Base-by-base conservation (phyloP, 2,888 invertebrate genomes). In the Aelia acuminata region DNA sequence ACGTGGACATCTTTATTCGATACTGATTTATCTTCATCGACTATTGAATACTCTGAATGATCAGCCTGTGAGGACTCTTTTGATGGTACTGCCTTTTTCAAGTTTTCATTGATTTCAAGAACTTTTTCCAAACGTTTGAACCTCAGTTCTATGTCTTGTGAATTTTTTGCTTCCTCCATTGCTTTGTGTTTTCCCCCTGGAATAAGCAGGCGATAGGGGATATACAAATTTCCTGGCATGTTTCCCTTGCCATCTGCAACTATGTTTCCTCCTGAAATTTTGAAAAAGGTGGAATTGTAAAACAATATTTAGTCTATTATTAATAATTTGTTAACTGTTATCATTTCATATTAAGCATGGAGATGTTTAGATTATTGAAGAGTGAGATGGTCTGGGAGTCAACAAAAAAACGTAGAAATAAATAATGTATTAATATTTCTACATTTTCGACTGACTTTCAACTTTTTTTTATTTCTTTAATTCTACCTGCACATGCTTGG, bases 181-280 rank as follows among this genome's bases (percentile, higher is more conserved):
- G 35, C 70, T 84, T 70, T 84, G n/a, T 57, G 48, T 18, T 63
- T 88, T 11, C 88, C 88, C 31, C 88, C 88, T 31, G 88, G 88
- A 47, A 84, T 43, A 5, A 88, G 84, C 63, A 84, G 39, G 7
- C 88, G 53, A 84, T 84, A 88, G 15, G 88, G 84, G 18, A 88
- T 84, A 84, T 88, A 88, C 63, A 84, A 39, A n/a, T 50, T n/a
- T 48, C n/a, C 43, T 35, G 80, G 87, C n/a, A 26, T 57, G 43
- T 57, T 26, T 49, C 22, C n/a, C 35, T 39, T 26, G 31, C 35
- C 20, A 35, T 31, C 7, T 20, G 26, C 18, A 85, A 31, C 22
- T 22, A 49, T 85, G n/a, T 20, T 70, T 70, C 31, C 20, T 84
- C n/a, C 80, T 80, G 80, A 43, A 80, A 80, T n/a, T n/a, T n/a